Percentiles rank a stretch among this genome's conserved stretches.
These are phyloP conservation scores for Balaeniceps rex DNA, from an alignment of 2,113 vertebrate species.

Conservation along the genomic window DNA sequence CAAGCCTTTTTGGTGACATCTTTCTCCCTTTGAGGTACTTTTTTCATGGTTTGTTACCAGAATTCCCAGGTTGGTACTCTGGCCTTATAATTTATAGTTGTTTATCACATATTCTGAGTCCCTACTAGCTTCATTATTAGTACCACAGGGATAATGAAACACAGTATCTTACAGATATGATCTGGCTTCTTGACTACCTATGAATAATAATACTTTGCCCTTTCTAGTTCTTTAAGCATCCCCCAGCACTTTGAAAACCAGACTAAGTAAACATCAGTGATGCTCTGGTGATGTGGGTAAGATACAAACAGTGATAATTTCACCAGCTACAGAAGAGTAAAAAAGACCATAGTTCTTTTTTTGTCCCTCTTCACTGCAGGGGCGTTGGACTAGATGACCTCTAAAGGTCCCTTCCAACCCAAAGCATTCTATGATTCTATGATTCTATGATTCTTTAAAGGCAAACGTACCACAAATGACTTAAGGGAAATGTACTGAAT, in stretches of 20 bases:
- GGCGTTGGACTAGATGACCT: too few relatives aligned
- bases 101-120: constrained; percentile 40
- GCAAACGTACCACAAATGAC: not conserved
- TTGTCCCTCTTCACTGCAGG: too few relatives aligned
- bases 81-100: constrained; percentile 36
- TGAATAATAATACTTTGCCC: constrained; percentile 53
- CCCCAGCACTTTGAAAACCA: constrained; percentile 23
- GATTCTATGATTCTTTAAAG: too few relatives aligned
- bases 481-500: not conserved
- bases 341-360: not conserved
- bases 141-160: constrained; percentile 59
- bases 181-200: constrained; percentile 24
- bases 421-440: too few relatives aligned
- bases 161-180: constrained; percentile 28
- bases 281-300: not conserved
- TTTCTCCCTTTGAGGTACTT: constrained; percentile 28
- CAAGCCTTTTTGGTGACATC: constrained; percentile 31
- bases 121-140: constrained; percentile 41
- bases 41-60: constrained; percentile 12
- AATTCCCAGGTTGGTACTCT: constrained; percentile 30
- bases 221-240: constrained; percentile 42
- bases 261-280: not conserved
- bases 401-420: too few relatives aligned
- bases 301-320: not conserved
- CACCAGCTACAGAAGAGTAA: not conserved